Evolutionary conservation across 2,113 vertebrate genomes (phyloP).

Genomic region (Desmodus rotundus): DNA sequence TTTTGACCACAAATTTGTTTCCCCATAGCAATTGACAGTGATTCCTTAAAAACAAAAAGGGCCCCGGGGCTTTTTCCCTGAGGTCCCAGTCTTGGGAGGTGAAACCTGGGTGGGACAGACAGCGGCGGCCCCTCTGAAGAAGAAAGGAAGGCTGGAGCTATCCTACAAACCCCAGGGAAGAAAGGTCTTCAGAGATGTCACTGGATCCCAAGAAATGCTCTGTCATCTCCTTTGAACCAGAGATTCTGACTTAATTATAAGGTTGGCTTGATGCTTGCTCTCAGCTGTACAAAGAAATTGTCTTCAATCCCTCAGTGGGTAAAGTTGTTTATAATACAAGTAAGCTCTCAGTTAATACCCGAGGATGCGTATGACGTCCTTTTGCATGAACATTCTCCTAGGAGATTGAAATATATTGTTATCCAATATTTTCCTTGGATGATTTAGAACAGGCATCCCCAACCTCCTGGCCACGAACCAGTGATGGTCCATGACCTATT

Average conservation of each 20-base stretch:
- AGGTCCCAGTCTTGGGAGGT: neutral
- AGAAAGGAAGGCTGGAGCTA: neutral
- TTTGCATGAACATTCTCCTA: neutral
- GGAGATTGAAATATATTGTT: neutral
- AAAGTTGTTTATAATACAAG: neutral
- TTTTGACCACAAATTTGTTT: slow-evolving; percentile 1
- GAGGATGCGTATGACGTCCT: neutral
- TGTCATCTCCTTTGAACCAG: neutral
- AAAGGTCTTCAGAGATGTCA: neutral
- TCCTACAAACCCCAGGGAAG: neutral
- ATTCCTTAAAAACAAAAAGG: slow-evolving; percentile 1
- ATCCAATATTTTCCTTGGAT: neutral
- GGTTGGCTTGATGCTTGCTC: neutral
- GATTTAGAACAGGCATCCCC: neutral
- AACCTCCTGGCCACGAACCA: no score
- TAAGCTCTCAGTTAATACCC: neutral
- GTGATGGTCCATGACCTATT: no score
- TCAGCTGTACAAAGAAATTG: neutral
- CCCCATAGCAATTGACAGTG: neutral
- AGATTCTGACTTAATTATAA: neutral
- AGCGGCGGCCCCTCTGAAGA: neutral
- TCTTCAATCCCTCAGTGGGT: neutral
- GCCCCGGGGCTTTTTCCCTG: neutral
- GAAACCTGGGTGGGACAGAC: neutral
- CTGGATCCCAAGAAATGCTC: neutral